Conservation (phyloP, 1,140 invertebrate species). For the Drosophila parvula region DNA sequence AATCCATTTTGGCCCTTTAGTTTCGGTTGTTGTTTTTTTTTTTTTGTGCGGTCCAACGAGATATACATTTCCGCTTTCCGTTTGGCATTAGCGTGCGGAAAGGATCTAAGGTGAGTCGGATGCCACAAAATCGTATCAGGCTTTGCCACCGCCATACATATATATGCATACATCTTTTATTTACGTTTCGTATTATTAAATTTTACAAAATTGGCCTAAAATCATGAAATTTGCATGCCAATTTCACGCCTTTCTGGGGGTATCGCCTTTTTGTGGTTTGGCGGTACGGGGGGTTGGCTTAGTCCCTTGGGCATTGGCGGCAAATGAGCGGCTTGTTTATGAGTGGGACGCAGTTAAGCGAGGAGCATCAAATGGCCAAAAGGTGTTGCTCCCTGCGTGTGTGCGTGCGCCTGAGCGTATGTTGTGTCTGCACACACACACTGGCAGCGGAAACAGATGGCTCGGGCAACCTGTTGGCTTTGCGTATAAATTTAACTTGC, state of each 20-base stretch:
- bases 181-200: constrained; percentile 37
- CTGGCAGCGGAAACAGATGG: constrained; percentile 56
- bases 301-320: constrained; percentile 60
- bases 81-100: constrained; percentile 48
- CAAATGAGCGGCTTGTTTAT: constrained; percentile 76
- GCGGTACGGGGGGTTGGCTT: not conserved
- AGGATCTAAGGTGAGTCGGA: constrained; percentile 1
- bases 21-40: constrained; percentile 50
- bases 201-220: constrained; percentile 44
- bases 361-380: constrained; percentile 46
- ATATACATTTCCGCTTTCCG: constrained; percentile 68
- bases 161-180: constrained; percentile 21
- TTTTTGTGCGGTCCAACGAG: constrained; percentile 58
- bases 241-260: constrained; percentile 36
- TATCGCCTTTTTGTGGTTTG: not conserved
- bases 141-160: not conserved
- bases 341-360: constrained; percentile 53
- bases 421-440: constrained; percentile 15
- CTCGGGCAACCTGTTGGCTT: constrained; percentile 66
- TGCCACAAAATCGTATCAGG: constrained; percentile 8
- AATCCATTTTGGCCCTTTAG: constrained; percentile 37
- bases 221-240: constrained; percentile 70
- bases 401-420: constrained; percentile 7
- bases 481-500: constrained; percentile 44
- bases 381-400: constrained; percentile 31